A percentile compares a stretch with the other conserved stretches of the same genome.
Evolutionary conservation across 2,113 vertebrate species (phyloP).

Genomic region (Thomomys bottae): DNA sequence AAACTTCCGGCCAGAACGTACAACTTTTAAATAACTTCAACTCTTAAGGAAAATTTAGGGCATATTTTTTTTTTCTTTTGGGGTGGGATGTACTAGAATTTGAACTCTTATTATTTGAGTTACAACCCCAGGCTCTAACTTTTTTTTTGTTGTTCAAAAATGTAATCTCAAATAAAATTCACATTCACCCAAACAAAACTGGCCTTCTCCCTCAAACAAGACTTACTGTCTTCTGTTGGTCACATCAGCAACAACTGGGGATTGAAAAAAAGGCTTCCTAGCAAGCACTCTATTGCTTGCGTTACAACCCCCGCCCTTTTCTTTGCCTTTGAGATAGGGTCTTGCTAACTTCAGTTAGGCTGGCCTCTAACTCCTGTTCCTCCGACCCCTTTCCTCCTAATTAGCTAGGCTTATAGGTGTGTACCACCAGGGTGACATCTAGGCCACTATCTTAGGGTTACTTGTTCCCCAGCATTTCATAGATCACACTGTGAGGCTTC

Average conservation of each 20-base stretch:
- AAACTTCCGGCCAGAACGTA: too few species aligned
- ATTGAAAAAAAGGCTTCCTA: not conserved
- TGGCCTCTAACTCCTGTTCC: not conserved
- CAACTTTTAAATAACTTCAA: not conserved
- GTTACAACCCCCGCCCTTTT: not conserved
- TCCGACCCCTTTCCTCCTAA: not conserved
- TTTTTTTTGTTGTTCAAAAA: not conserved
- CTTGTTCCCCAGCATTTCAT: not conserved
- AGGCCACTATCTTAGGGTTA: not conserved
- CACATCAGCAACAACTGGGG: not conserved
- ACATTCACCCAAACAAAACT: not conserved
- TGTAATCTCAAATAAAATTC: not conserved
- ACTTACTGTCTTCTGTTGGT: not conserved
- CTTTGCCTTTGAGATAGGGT: not conserved
- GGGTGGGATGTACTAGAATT: not conserved
- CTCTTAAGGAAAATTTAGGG: not conserved
- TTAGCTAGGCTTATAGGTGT: not conserved
- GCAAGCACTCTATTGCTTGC: not conserved
- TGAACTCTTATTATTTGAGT: not conserved
- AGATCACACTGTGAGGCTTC: not conserved
- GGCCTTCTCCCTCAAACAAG: not conserved
- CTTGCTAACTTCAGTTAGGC: not conserved
- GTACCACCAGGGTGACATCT: not conserved
- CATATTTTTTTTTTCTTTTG: not conserved
- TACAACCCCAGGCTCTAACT: not conserved